A percentile compares a stretch with the other conserved stretches of the same genome.
These are phyloP conservation scores for Vombatus ursinus DNA, from an alignment of 2,113 vertebrate species.

Conservation along the genomic window DNA sequence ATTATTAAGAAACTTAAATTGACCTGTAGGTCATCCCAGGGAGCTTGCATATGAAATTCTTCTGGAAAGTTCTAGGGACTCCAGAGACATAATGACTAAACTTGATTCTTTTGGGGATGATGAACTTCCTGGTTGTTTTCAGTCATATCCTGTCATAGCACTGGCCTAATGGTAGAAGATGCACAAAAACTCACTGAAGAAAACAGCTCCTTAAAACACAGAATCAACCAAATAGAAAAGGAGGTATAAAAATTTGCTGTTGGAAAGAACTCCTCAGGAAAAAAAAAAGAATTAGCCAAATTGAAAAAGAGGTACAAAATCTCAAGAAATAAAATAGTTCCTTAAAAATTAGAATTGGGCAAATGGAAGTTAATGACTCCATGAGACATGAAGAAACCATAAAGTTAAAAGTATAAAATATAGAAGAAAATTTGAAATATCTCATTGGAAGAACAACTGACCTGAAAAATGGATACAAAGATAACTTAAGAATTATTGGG, in stretches of 20 bases:
- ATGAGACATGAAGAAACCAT: neutral
- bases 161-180: neutral
- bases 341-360: neutral
- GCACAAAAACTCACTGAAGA: too few relatives aligned
- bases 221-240: neutral
- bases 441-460: neutral
- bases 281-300: neutral
- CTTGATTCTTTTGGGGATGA: neutral
- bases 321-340: neutral
- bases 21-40: neutral
- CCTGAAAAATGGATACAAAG: neutral
- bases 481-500: neutral
- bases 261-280: neutral
- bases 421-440: neutral
- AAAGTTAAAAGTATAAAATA: neutral
- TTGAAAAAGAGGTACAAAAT: neutral
- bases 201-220: neutral
- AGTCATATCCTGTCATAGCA: neutral
- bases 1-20: neutral
- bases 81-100: neutral
- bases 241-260: neutral
- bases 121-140: neutral
- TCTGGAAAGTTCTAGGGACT: neutral
- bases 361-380: neutral
- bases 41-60: neutral